These are phyloP conservation scores for Nyctibius bracteatus DNA, from an alignment of 2,113 vertebrate genomes.

Conservation along the genomic window DNA sequence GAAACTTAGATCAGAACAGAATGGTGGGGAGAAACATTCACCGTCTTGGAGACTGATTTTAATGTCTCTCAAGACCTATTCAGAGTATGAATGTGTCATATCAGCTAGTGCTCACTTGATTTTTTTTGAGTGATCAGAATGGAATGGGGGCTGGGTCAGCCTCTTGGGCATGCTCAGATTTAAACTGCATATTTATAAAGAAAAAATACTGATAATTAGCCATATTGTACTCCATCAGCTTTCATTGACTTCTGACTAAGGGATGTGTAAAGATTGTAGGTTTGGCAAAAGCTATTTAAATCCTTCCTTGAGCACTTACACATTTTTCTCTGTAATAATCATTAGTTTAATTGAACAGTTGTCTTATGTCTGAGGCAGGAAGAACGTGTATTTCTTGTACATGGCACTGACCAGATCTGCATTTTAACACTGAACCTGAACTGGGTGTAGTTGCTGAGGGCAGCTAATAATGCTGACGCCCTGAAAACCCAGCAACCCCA, in stretches of 20 bases:
- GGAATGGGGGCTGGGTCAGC: background rate
- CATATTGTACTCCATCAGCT: background rate
- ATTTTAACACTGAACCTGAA: background rate
- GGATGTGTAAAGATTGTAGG: background rate
- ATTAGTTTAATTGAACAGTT: background rate
- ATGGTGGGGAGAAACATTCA: background rate
- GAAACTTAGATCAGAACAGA: background rate
- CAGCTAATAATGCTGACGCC: background rate
- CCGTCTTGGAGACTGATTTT: background rate
- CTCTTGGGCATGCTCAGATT: background rate
- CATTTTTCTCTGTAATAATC: background rate
- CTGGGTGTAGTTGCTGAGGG: background rate
- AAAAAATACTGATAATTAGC: background rate
- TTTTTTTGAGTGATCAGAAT: background rate
- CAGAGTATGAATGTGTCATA: background rate
- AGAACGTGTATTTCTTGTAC: background rate
- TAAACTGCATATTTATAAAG: background rate
- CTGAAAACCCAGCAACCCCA: background rate
- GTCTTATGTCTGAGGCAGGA: background rate
- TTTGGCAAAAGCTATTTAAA: constrained; percentile 22
- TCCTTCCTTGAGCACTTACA: background rate
- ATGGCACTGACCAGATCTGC: background rate
- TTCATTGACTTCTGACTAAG: background rate
- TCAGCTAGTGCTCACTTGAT: background rate
- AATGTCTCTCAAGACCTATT: background rate